Conservation (phyloP, 2,113 vertebrate genomes). For the Phylloscopus trochilus region DNA sequence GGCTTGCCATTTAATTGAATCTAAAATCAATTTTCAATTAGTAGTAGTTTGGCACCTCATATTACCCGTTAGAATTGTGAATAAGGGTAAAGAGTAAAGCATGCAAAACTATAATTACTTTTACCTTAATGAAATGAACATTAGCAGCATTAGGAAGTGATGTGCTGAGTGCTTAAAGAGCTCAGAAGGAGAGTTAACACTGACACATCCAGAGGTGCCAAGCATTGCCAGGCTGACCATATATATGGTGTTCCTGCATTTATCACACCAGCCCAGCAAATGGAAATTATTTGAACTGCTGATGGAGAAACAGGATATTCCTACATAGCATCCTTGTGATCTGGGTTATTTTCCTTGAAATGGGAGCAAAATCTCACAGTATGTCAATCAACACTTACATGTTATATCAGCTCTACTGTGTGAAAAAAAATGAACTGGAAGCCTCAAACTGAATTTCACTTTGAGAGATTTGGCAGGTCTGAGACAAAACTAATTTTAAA, state of each 20-base stretch:
- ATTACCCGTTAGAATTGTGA: slow-evolving; percentile 54
- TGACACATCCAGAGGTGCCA: background rate
- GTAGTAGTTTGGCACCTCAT: slow-evolving; percentile 54
- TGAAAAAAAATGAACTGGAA: background rate
- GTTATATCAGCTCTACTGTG: background rate
- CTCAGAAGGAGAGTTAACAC: background rate
- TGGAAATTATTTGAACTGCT: background rate
- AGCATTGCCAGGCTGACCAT: background rate
- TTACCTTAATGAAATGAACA: slow-evolving; percentile 29
- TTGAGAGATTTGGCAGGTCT: background rate
- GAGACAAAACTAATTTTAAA: background rate
- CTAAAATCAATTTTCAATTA: slow-evolving; percentile 76
- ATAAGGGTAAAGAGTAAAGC: slow-evolving; percentile 38
- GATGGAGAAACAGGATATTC: background rate
- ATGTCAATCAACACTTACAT: background rate
- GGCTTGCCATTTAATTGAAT: slow-evolving; percentile 59
- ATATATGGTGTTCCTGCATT: background rate
- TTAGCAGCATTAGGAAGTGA: background rate
- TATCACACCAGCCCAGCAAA: background rate
- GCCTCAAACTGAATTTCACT: background rate
- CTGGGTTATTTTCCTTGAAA: background rate
- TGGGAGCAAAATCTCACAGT: background rate
- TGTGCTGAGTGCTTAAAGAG: background rate
- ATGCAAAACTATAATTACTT: slow-evolving; percentile 56
- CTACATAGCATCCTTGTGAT: background rate